These are phyloP conservation scores for Parazoanthus darwini DNA, from an alignment of 92 coral and sea anemone genomes.

Conservation along the genomic window DNA sequence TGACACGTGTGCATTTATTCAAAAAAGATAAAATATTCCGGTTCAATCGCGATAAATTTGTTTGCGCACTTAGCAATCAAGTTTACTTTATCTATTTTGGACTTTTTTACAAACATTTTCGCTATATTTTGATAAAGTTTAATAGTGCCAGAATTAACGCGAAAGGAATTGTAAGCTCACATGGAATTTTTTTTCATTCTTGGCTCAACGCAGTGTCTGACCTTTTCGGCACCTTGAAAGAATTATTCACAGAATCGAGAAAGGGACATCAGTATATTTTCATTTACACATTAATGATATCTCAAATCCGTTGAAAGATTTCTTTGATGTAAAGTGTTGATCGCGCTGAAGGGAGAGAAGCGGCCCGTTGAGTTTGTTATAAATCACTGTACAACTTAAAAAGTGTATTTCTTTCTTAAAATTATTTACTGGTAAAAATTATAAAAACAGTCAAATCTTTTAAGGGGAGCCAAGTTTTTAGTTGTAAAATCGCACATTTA, in stretches of 20 bases:
- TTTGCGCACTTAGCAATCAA: background rate
- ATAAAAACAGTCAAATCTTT: background rate
- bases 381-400: background rate
- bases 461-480: background rate
- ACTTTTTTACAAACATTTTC: background rate
- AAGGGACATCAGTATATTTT: background rate
- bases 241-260: conserved; percentile 22
- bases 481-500: background rate
- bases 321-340: conserved; percentile 27
- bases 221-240: conserved; percentile 44
- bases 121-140: background rate
- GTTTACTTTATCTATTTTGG: background rate
- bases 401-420: background rate
- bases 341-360: background rate
- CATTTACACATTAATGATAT: conserved; percentile 5
- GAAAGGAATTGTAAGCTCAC: conserved; percentile 13
- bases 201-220: conserved; percentile 32
- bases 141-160: background rate
- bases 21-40: background rate
- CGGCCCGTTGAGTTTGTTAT: background rate
- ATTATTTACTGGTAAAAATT: too few species aligned
- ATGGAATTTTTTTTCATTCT: conserved; percentile 38
- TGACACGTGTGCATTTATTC: background rate
- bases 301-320: conserved; percentile 30
- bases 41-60: background rate